Conservation (phyloP, 2,113 vertebrate species). For the Saimiri boliviensis region DNA sequence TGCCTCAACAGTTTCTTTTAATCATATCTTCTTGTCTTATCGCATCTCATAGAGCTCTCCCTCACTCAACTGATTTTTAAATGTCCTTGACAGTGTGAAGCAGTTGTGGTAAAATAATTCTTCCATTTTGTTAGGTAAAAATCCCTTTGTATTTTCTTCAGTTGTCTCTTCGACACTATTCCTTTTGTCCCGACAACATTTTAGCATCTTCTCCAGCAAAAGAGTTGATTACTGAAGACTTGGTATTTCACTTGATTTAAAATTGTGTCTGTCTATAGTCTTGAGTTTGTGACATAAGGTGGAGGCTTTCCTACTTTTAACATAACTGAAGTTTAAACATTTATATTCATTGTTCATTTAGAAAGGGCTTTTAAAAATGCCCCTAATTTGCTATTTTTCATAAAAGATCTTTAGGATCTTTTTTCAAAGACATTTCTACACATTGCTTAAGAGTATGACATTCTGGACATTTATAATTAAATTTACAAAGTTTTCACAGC, state of each 20-base stretch:
- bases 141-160: not conserved
- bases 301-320: constrained; percentile 22
- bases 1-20: not conserved
- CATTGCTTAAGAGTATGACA: not conserved
- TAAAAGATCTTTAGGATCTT: constrained; percentile 13
- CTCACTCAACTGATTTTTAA: not conserved
- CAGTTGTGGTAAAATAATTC: not conserved
- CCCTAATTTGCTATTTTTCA: not conserved
- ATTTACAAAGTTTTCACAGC: constrained; percentile 22
- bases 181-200: not conserved
- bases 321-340: constrained; percentile 12
- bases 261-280: not conserved
- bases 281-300: not conserved
- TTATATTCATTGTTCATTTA: constrained; percentile 9
- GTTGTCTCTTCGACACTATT: not conserved
- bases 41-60: not conserved
- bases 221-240: not conserved
- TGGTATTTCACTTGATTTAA: constrained; percentile 16
- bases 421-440: constrained; percentile 21
- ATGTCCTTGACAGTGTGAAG: not conserved
- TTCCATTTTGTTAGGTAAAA: not conserved
- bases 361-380: not conserved
- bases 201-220: constrained; percentile 31
- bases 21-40: not conserved
- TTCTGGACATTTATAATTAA: not conserved